Base-by-base conservation (phyloP, 2,888 invertebrate genomes). In the Argyresthia albistria region DNA sequence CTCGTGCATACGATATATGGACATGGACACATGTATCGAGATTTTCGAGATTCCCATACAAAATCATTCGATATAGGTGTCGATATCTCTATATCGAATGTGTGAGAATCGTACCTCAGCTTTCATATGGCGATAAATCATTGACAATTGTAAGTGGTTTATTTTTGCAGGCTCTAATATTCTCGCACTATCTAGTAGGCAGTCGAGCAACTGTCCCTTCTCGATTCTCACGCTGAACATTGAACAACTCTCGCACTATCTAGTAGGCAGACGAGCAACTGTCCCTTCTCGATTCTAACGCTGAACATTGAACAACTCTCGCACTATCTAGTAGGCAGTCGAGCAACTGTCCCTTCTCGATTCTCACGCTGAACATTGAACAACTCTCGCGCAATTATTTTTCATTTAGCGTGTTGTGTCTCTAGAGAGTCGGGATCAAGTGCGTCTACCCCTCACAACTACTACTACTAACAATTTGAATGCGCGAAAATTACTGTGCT, bases 391-490 rank as follows among this genome's bases (percentile, higher is more conserved):
- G 70, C 79, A 80, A 86, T 87, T 84, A 87, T 84, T 81, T 86
- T 86, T 86, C 81, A 86, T 87, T 86, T 83, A 86, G 76, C 73
- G 43, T 51, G 57, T 61, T 67, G 71, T 57, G 64, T 76, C 86
- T 73, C 75, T 8, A 10, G 82, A 71, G 86, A 75, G 58, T 64
- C 66, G 72, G 74, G 74, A 75, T 76, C 80, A 80, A 83, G 77
- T 76, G 75, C 61, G 61, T 60, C 66, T 49, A 25, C 55, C 57
- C 58, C 64, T 70, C 72, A 73, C 71, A 60, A 60, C 56, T 64
- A 65, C 67, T n/a, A n/a, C 70, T 70, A 66, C 63, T 69, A 75
- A 67, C 68, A 69, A 75, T 78, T 80, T 73, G 67, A 77, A 79
- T 78, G 78, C 73, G 76, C 79, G 76, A 82, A 81, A 69, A 75